Conservation (phyloP, 2,888 invertebrate genomes). For the Ornithoptera alexandrae region DNA sequence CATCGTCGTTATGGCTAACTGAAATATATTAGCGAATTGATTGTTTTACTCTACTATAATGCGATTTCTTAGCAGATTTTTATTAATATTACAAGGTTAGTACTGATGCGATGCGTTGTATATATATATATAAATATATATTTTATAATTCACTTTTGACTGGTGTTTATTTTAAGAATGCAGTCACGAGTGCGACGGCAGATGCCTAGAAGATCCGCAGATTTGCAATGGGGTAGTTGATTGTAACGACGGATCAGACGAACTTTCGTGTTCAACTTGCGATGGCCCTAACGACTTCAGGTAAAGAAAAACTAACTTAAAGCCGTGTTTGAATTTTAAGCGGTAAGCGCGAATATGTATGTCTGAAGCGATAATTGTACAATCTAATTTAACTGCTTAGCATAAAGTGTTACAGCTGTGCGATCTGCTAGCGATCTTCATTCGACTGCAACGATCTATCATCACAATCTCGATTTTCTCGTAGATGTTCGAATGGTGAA, state of each 20-base stretch:
- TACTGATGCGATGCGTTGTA: not conserved
- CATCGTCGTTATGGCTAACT: no score
- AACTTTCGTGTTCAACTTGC: constrained; percentile 59
- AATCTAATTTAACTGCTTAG: not conserved
- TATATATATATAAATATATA: not conserved
- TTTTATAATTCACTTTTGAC: constrained; percentile 33
- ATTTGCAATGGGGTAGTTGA: constrained; percentile 81
- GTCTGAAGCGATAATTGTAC: constrained; percentile 1
- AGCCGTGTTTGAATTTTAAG: not conserved
- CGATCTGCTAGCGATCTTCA: constrained; percentile 14
- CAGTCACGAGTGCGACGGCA: constrained; percentile 71
- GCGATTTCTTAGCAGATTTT: no score
- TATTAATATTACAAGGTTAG: constrained; percentile 3
- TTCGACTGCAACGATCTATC: not conserved
- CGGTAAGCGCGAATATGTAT: constrained; percentile 11
- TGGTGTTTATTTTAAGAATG: constrained; percentile 63
- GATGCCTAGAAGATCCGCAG: constrained; percentile 79
- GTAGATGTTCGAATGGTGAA: constrained; percentile 68
- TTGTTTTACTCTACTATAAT: no score
- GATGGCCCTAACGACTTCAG: constrained; percentile 62
- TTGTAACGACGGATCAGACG: constrained; percentile 82
- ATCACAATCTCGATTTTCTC: constrained; percentile 38
- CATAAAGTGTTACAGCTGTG: constrained; percentile 5
- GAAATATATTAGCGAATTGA: no score
- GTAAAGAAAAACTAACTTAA: constrained; percentile 45